phyloP scores from a whole-genome alignment of 2,888 invertebrate genomes.

The Drosophila mimica region DNA sequence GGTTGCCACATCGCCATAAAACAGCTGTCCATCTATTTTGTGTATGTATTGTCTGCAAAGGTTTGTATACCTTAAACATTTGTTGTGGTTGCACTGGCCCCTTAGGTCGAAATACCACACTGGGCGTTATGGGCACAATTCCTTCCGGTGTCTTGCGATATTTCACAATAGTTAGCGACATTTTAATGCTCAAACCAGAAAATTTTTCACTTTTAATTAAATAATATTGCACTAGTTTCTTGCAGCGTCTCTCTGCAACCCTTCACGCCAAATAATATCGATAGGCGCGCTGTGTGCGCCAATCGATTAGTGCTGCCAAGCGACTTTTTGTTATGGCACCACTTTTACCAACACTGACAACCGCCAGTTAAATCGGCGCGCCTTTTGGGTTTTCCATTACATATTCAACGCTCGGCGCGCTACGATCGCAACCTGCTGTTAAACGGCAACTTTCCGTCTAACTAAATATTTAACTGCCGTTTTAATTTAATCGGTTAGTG shows the following conservation, averaged over 20 bases:
- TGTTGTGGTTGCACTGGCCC: conserved; percentile 47
- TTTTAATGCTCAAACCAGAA: conserved; percentile 28
- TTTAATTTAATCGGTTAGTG: conserved; percentile 59
- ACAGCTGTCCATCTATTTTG: conserved; percentile 43
- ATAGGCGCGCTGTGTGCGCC: conserved; percentile 1
- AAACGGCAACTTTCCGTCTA: conserved; percentile 1
- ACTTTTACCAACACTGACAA: conserved; percentile 28
- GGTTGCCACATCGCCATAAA: conserved; percentile 22
- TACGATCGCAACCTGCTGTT: conserved; percentile 27
- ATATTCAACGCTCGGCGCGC: conserved; percentile 44
- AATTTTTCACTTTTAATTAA: conserved; percentile 26
- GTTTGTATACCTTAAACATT: conserved; percentile 60
- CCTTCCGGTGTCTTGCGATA: conserved; percentile 64
- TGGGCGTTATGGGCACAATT: conserved; percentile 45
- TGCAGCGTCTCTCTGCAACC: conserved; percentile 13
- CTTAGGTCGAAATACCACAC: conserved; percentile 52
- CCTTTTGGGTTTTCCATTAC: conserved; percentile 41
- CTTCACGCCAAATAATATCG: conserved; percentile 16
- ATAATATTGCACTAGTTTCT: conserved; percentile 25
- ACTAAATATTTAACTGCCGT: conserved; percentile 25
- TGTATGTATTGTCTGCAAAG: conserved; percentile 7
- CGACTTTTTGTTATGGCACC: background rate
- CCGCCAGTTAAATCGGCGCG: conserved; percentile 47
- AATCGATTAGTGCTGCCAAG: conserved; percentile 26
- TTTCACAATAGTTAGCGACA: conserved; percentile 78